These are phyloP conservation scores for Origma solitaria DNA, from an alignment of 2,113 vertebrate species.

Conservation along the genomic window DNA sequence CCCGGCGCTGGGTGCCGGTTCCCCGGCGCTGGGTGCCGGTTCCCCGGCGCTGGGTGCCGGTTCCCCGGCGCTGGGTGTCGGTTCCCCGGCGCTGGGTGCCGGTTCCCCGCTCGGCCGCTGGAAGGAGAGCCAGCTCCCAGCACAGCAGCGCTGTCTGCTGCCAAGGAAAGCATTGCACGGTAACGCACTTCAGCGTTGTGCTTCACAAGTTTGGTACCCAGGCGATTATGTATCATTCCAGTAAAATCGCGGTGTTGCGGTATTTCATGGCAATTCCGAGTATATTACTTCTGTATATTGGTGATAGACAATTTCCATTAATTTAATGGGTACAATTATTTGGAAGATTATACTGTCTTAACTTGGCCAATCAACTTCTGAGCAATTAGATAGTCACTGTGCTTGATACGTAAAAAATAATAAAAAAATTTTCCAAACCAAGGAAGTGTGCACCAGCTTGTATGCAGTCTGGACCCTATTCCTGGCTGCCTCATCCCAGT, in stretches of 20 bases:
- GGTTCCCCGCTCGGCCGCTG: neutral
- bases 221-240: rapidly evolving
- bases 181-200: rapidly evolving
- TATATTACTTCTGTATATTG: neutral
- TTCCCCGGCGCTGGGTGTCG: too few species aligned
- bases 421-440: neutral
- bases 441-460: too few species aligned
- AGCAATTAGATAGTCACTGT: neutral
- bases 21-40: too few species aligned
- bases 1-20: too few species aligned
- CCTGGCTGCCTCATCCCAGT: rapidly evolving
- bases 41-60: neutral
- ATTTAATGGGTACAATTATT: too few species aligned
- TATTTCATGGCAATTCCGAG: rapidly evolving
- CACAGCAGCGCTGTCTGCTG: neutral
- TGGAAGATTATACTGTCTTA: neutral
- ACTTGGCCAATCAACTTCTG: neutral
- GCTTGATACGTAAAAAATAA: neutral
- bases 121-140: neutral
- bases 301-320: too few species aligned
- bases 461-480: neutral
- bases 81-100: neutral
- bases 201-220: rapidly evolving
- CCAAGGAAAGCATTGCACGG: rapidly evolving
- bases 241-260: rapidly evolving